Evolutionary conservation across 2,888 invertebrate species (phyloP).

Genomic region (Poecilobothrus nobilitatus): DNA sequence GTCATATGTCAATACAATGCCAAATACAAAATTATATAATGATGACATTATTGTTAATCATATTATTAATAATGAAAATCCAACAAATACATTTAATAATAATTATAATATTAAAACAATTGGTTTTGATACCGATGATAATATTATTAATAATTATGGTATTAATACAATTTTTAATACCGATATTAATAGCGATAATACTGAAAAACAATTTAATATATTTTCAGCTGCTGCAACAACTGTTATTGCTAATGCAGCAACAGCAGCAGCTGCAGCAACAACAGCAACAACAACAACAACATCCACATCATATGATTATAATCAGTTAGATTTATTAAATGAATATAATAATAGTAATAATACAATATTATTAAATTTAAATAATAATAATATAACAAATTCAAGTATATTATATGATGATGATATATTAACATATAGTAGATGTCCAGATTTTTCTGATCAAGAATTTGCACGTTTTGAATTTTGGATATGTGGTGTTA

Average conservation of each 20-base stretch:
- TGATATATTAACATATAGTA: constrained; percentile 4
- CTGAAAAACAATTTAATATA: not conserved
- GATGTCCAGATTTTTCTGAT: constrained; percentile 28
- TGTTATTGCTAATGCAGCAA: not conserved
- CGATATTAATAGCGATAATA: not conserved
- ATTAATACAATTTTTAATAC: not conserved
- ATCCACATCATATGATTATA: not conserved
- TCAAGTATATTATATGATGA: not conserved
- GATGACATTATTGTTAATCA: not conserved
- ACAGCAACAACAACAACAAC: not conserved
- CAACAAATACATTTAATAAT: not conserved
- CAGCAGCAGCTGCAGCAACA: not conserved
- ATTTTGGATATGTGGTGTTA: constrained; percentile 73
- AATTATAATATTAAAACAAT: not conserved
- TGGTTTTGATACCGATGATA: not conserved
- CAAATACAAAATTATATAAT: not conserved
- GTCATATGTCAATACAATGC: not conserved
- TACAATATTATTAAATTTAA: not conserved
- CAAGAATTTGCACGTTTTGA: constrained; percentile 52
- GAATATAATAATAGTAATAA: not conserved
- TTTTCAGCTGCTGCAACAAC: not conserved
- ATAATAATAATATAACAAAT: not conserved
- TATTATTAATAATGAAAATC: not conserved
- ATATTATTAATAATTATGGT: not conserved
- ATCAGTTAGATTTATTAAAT: not conserved